Evolutionary conservation across 2,113 vertebrate genomes (phyloP).

Genomic region (Prunella fulvescens): DNA sequence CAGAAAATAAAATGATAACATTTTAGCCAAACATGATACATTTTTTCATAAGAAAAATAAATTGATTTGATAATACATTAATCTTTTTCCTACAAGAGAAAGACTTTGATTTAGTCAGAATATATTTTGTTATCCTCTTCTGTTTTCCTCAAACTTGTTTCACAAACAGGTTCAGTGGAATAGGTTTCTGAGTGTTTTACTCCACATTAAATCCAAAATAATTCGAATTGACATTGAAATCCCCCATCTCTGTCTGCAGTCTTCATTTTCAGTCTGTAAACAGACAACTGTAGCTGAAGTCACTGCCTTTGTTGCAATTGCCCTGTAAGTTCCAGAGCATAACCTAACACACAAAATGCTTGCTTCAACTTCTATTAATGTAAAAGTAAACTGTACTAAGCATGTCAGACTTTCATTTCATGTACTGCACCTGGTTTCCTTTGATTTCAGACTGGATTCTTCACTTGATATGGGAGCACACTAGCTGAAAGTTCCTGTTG

Average conservation of each 20-base stretch:
- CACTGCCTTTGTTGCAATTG: neutral
- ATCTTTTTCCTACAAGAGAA: neutral
- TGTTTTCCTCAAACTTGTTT: neutral
- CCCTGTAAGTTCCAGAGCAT: neutral
- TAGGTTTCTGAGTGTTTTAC: neutral
- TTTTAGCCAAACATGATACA: neutral
- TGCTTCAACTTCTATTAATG: neutral
- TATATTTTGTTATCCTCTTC: neutral
- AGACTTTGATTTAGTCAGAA: neutral
- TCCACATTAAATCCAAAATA: neutral
- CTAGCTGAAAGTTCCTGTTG: neutral
- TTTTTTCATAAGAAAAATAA: neutral
- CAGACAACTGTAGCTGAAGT: neutral
- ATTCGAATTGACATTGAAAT: neutral
- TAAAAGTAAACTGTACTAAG: neutral
- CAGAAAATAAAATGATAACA: neutral
- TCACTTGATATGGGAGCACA: neutral
- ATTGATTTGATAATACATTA: neutral
- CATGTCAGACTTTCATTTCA: neutral
- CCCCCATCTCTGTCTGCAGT: neutral
- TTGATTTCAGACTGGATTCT: neutral
- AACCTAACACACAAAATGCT: neutral
- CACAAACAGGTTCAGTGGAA: neutral
- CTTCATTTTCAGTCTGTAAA: neutral
- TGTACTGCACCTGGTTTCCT: neutral